Evolutionary conservation across 1,140 invertebrate species (phyloP).

Genomic region (Hyles euphorbiae): DNA sequence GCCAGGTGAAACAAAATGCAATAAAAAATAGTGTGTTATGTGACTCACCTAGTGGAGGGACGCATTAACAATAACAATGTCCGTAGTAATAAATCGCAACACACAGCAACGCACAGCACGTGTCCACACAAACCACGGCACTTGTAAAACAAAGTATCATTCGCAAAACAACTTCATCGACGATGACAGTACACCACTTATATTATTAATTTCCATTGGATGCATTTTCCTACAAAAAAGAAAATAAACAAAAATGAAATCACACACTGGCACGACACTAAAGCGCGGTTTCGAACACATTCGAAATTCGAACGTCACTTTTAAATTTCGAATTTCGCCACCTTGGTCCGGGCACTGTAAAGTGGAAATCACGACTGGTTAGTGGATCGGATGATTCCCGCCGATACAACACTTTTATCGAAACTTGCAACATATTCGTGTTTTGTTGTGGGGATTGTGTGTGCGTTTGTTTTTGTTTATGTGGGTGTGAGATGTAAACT

Average conservation of each 20-base stretch:
- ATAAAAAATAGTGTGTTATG: neutral
- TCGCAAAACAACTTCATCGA: constrained; percentile 73
- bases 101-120: constrained; percentile 54
- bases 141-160: constrained; percentile 70
- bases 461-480: constrained; percentile 35
- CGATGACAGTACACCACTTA: constrained; percentile 72
- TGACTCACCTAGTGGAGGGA: constrained; percentile 41
- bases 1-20: neutral
- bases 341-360: constrained; percentile 73
- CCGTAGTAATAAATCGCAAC: constrained; percentile 35
- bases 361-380: constrained; percentile 73
- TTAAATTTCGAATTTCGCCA: constrained; percentile 69
- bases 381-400: constrained; percentile 41
- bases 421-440: constrained; percentile 36
- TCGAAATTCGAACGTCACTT: constrained; percentile 41
- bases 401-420: constrained; percentile 49
- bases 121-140: constrained; percentile 67
- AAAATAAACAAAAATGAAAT: constrained; percentile 60
- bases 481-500: constrained; percentile 12
- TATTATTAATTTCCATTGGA: constrained; percentile 68
- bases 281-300: constrained; percentile 10
- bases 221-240: constrained; percentile 73
- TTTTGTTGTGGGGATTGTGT: constrained; percentile 42
- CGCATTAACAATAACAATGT: constrained; percentile 28
- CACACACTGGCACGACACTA: constrained; percentile 61